Conservation (phyloP, 2,113 vertebrate species). For the Mirza zaza region DNA sequence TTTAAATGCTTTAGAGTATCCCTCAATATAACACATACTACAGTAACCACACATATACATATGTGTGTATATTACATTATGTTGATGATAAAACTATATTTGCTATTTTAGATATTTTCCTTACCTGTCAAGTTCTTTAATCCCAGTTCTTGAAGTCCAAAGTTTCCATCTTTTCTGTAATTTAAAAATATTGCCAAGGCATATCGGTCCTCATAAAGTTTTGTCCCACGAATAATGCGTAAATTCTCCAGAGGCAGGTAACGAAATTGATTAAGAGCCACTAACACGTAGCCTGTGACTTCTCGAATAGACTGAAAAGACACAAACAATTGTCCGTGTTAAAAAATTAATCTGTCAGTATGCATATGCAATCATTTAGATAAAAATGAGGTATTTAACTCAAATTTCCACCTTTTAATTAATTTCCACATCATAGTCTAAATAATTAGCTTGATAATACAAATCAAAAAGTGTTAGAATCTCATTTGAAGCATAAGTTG, state of each 20-base stretch:
- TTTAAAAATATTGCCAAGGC: slow-evolving; percentile 96
- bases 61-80: neutral
- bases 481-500: neutral
- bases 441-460: neutral
- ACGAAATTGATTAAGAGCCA: slow-evolving; percentile 98
- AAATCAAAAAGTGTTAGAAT: slow-evolving; percentile 15
- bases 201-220: slow-evolving; percentile 95
- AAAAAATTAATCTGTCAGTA: neutral
- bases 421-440: neutral
- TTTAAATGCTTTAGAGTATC: neutral
- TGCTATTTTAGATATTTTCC: neutral
- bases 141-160: slow-evolving; percentile 94
- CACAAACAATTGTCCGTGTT: slow-evolving; percentile 45
- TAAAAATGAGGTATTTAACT: slow-evolving; percentile 6
- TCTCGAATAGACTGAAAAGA: slow-evolving; percentile 94
- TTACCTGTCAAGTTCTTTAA: slow-evolving; percentile 96
- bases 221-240: slow-evolving; percentile 95
- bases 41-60: fast-evolving
- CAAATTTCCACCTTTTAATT: neutral
- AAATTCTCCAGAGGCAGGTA: slow-evolving; percentile 97
- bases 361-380: neutral
- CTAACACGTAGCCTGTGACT: slow-evolving; percentile 97
- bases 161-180: slow-evolving; percentile 95
- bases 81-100: neutral
- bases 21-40: neutral